Evolutionary conservation across 2,113 vertebrate genomes (phyloP).

Genomic region (Petrocephalus microphthalmus): DNA sequence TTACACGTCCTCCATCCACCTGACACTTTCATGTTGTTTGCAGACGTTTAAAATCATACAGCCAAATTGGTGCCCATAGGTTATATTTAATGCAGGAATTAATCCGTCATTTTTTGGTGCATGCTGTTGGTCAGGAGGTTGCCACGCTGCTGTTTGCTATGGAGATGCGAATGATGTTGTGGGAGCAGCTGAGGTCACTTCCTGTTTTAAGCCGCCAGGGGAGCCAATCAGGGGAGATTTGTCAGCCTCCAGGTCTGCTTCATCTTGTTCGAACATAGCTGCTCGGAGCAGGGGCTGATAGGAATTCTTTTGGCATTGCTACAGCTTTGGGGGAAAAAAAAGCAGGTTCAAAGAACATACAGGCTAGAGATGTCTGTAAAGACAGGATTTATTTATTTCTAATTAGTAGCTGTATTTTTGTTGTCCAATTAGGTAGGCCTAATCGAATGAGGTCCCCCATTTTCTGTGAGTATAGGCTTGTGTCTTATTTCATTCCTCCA

Average conservation of each 20-base stretch:
- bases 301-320: constrained; percentile 38
- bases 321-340: constrained; percentile 20
- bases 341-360: constrained; percentile 25
- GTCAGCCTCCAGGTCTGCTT: constrained; percentile 20
- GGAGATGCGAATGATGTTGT: background rate
- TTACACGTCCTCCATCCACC: background rate
- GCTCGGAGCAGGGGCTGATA: constrained; percentile 26
- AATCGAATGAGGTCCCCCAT: background rate
- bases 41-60: background rate
- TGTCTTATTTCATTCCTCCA: background rate
- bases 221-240: constrained; percentile 26
- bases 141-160: background rate
- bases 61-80: background rate
- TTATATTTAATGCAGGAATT: background rate
- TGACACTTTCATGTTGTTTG: background rate
- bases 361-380: constrained; percentile 29
- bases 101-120: background rate
- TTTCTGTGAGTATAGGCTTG: background rate
- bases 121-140: background rate
- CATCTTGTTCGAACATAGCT: constrained; percentile 27
- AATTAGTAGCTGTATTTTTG: constrained; percentile 28
- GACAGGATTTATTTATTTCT: constrained; percentile 29
- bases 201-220: background rate
- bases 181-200: background rate
- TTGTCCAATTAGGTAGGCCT: constrained; percentile 33